phyloP scores from a whole-genome alignment of 23 tunicate genomes.

The Phallusia fumigata region DNA sequence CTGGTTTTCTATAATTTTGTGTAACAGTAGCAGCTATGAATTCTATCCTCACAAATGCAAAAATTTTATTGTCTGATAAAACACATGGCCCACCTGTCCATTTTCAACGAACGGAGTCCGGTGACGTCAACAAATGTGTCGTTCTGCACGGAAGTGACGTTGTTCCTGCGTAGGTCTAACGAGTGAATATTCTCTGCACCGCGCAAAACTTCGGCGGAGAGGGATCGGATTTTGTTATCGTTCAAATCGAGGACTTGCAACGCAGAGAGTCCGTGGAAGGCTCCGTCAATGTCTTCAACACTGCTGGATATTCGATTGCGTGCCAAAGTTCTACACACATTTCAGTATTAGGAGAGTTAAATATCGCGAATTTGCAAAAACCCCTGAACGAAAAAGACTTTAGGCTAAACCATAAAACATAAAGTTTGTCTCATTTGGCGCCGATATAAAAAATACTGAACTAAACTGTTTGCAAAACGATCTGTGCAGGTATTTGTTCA shows the following conservation, averaged over 20 bases:
- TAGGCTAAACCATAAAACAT: no score
- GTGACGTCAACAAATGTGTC: conserved; percentile 34
- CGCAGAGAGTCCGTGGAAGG: conserved; percentile 38
- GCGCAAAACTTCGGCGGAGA: conserved; percentile 42
- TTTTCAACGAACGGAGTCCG: conserved; percentile 20
- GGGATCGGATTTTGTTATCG: conserved; percentile 59
- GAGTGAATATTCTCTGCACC: conserved; percentile 38
- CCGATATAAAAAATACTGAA: no score
- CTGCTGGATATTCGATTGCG: conserved; percentile 68
- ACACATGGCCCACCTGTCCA: conserved; percentile 36
- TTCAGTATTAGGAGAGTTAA: no score
- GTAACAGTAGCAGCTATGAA: no score
- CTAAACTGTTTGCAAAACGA: no score
- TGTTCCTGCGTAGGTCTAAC: conserved; percentile 63
- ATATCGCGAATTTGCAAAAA: no score
- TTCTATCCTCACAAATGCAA: not conserved
- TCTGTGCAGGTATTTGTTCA: no score
- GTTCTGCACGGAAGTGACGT: conserved; percentile 73
- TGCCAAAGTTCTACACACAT: conserved; percentile 41
- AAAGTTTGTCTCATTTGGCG: no score
- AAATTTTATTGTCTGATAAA: not conserved
- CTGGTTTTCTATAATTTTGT: no score
- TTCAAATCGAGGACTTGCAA: conserved; percentile 29
- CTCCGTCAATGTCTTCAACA: conserved; percentile 67
- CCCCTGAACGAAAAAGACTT: no score